Base-by-base conservation (phyloP, 2,797 vertebrate genomes). In the Rhinophrynus dorsalis region DNA sequence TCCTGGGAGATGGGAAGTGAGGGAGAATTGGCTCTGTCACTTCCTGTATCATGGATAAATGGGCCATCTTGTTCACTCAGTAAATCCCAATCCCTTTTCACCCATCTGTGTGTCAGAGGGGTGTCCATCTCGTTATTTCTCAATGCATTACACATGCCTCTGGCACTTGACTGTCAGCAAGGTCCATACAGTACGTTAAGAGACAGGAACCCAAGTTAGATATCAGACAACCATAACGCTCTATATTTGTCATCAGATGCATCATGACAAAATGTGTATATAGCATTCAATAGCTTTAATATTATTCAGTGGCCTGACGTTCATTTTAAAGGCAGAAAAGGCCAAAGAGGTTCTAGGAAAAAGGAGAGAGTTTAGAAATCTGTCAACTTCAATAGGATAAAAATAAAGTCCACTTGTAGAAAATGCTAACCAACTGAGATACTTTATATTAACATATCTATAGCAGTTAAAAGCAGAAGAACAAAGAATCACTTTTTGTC, bases 361-460 rank as follows among this genome's bases (percentile, higher is more conserved):
- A 44, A 23, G 29, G 17, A 58, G 50, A 45, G 26, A 29, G 8
- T 66, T 66, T 47, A 57, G 48, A 42, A 26, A 68, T 20, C 52
- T 50, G 27, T 44, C 26, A 64, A 35, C 42, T 63, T 64, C 68
- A 71, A 62, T 38, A 30, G 32, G 42, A 17, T 47, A 48, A 71
- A 70, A 71, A 64, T 63, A 63, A 71, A 71, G 51, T 64, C 30
- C 30, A 56, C 55, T 67, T 20, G 50, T 15, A 66, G 24, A 48
- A 11, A 54, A 42, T 37, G 51, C 52, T 38, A 69, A 17, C 9
- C 9, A 18, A 1, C 15, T 21, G 2, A 56, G 6, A 18, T 2
- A 4, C 5, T 74, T 78, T 78, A 68, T 30, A 59, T 63, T 47
- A 70, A 18, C 27, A 12, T 75, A 72, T 18, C 67, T 61, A n/a